These are phyloP conservation scores for Lithosia quadra DNA, from an alignment of 2,888 invertebrate species.

Conservation along the genomic window DNA sequence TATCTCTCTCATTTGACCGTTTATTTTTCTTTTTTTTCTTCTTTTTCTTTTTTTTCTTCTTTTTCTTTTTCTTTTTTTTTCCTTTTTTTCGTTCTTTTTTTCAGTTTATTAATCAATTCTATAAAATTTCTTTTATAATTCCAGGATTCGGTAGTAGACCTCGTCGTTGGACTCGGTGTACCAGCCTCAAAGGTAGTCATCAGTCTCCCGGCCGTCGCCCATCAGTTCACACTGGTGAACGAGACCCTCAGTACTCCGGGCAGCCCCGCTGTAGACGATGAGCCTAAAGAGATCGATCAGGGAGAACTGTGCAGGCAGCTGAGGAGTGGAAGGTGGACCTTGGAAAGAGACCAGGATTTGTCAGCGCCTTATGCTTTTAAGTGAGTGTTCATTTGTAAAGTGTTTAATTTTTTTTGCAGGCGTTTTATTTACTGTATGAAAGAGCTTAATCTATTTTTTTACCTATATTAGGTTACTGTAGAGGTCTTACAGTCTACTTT, in stretches of 20 bases:
- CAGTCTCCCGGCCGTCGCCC: slow-evolving; percentile 90
- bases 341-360: slow-evolving; percentile 92
- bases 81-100: too few species aligned
- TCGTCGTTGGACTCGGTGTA: slow-evolving; percentile 90
- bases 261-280: slow-evolving; percentile 87
- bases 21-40: too few species aligned
- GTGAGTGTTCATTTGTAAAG: slow-evolving; percentile 64
- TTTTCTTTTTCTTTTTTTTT: too few species aligned
- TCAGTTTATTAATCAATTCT: neutral
- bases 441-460: too few species aligned
- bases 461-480: too few species aligned
- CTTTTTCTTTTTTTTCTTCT: too few species aligned
- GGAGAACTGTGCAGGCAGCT: slow-evolving; percentile 88
- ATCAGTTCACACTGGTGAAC: slow-evolving; percentile 89
- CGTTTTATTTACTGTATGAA: neutral
- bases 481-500: too few species aligned
- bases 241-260: slow-evolving; percentile 90
- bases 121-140: neutral
- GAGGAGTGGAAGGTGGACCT: slow-evolving; percentile 89
- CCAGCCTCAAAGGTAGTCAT: slow-evolving; percentile 90
- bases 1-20: too few species aligned
- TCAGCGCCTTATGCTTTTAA: slow-evolving; percentile 92
- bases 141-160: slow-evolving; percentile 92
- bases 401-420: slow-evolving; percentile 20
- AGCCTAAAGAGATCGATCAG: slow-evolving; percentile 86